Base-by-base conservation (phyloP, 2,113 vertebrate species). In the Sylvicapra grimmia region DNA sequence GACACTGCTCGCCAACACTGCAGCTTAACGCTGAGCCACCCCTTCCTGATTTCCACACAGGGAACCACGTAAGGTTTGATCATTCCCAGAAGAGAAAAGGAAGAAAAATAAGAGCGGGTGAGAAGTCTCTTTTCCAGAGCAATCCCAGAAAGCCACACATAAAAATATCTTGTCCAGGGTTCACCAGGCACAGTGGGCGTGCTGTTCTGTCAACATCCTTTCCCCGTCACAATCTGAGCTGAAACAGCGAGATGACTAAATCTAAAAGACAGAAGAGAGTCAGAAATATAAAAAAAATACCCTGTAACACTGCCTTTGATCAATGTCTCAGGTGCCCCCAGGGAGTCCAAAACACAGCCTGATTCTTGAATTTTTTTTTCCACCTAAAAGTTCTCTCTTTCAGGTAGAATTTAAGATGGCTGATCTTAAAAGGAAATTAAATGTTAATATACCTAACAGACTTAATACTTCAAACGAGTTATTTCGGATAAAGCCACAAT, bases 1-100 rank as follows among this genome's bases (percentile, higher is more conserved):
- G 96, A 97, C 79, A 68, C 94, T 92, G 95, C 89, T 59, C 23
- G 44, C 95, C 97, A 94, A 91, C 89, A 90, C 29, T 63, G 86
- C 82, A 93, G 92, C 84, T 72, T 95, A 89, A 93, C 53, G 89
- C 89, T 59, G 65, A 96, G 49, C 92, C 49, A 79, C 85, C 87
- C 92, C 68, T 90, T 96, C 75, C 96, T 59, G 56, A 84, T 87
- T 96, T 96, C 88, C 94, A 89, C 31, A 47, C 18, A 58, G 65
- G 82, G 97, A 96, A 86, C 79, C 88, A 94, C 31, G 54, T 25
- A 94, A 92, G 89, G 79, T 87, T 72, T 90, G 96, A 93, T 61
- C 93, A 92, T 80, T 92, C 93, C 90, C 95, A 93, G 89, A 75
- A 95, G 61, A 90, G 77, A 47, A 89, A 94, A 97, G 77, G 75